Evolutionary conservation across 2,797 vertebrate genomes (phyloP).

Genomic region (Lerista edwardsae): DNA sequence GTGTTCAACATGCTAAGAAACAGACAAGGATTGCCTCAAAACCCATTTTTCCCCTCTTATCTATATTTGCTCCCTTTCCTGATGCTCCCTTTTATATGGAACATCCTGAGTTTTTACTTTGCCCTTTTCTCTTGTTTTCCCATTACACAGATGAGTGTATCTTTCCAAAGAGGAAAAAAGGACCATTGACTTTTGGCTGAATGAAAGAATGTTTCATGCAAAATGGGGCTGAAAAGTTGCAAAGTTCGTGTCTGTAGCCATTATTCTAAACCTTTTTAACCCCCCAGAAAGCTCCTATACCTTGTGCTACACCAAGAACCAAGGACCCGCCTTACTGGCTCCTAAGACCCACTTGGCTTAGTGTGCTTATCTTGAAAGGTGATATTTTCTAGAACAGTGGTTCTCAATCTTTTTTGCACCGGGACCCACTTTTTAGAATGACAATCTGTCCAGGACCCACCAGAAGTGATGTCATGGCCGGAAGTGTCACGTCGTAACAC

Average conservation of each 20-base stretch:
- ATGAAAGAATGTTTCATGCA: background rate
- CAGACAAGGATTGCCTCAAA: slow-evolving; percentile 6
- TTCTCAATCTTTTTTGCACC: too few relatives aligned
- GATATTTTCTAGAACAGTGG: background rate
- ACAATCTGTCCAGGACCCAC: too few relatives aligned
- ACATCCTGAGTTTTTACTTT: background rate
- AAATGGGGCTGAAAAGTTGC: background rate
- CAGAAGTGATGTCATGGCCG: too few relatives aligned
- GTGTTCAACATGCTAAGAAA: slow-evolving; percentile 1
- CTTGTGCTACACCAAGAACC: background rate
- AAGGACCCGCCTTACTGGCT: background rate
- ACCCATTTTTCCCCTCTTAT: background rate
- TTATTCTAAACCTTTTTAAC: background rate
- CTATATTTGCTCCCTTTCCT: background rate
- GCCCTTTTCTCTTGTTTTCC: background rate
- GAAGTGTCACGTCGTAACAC: too few relatives aligned
- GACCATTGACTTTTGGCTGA: background rate
- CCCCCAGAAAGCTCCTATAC: background rate
- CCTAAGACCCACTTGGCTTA: background rate
- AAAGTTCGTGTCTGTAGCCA: background rate
- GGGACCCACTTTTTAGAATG: too few relatives aligned
- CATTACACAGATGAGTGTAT: background rate
- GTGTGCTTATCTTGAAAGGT: background rate
- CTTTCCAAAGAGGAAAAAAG: background rate
- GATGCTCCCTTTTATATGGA: background rate